Conservation (phyloP, 2,113 vertebrate species). For the Charadrius vociferus region DNA sequence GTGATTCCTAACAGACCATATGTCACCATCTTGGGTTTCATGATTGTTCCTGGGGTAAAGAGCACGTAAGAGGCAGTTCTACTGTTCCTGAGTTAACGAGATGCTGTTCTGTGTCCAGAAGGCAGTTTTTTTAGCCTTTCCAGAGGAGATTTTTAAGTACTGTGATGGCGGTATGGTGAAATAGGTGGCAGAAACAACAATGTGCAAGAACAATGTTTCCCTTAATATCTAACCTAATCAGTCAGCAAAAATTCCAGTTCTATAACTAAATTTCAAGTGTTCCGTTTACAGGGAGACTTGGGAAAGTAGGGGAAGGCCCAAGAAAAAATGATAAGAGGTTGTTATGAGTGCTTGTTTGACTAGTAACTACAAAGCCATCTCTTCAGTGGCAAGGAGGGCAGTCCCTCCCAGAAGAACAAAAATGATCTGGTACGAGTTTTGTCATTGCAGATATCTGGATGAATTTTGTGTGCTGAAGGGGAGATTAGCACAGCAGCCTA, state of each 20-base stretch:
- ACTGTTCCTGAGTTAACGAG: neutral
- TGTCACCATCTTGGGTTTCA: conserved; percentile 30
- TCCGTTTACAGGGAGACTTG: neutral
- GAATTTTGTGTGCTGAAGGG: conserved; percentile 1
- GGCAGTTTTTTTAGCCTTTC: neutral
- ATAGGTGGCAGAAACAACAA: neutral
- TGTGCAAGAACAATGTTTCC: neutral
- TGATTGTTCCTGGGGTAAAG: neutral
- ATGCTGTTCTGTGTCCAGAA: neutral
- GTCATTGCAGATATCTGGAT: neutral
- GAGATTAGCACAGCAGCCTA: conserved; percentile 9
- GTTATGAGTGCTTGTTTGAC: neutral
- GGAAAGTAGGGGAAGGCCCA: neutral
- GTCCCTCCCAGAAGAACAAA: neutral
- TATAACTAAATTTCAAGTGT: neutral
- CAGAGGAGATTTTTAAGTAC: neutral
- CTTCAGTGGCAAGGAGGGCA: neutral
- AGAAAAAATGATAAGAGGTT: neutral
- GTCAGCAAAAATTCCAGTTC: neutral
- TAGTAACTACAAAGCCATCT: neutral
- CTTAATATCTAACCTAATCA: neutral
- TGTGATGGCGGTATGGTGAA: neutral
- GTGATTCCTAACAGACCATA: neutral
- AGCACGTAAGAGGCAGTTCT: neutral
- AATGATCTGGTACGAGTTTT: neutral